These are phyloP conservation scores for Pogonomyrmex barbatus DNA, from an alignment of 1,140 invertebrate genomes.

Conservation along the genomic window DNA sequence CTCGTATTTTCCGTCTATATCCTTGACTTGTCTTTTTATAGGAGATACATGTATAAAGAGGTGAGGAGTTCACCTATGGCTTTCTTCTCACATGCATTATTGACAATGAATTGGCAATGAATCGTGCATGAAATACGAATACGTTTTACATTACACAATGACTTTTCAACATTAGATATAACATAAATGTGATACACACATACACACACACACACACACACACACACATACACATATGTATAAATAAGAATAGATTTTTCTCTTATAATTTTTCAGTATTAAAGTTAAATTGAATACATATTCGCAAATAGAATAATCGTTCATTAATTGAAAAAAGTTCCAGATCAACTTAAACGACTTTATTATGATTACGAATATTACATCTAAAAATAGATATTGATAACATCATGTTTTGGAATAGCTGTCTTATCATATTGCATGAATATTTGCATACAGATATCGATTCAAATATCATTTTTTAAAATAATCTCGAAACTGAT, in stretches of 20 bases:
- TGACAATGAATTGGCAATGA: background rate
- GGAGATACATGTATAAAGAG: background rate
- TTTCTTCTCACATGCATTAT: conserved; percentile 50
- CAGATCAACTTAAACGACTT: too few species aligned
- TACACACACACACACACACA: too few species aligned
- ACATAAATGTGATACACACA: background rate
- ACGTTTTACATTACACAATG: background rate
- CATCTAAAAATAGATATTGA: too few species aligned
- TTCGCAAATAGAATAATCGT: too few species aligned
- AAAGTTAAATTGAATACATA: too few species aligned
- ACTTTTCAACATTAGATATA: background rate
- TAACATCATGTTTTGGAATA: background rate
- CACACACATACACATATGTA: background rate
- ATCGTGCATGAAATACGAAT: conserved; percentile 22
- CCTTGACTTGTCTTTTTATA: conserved; percentile 40
- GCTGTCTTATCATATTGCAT: background rate
- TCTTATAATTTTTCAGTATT: too few species aligned
- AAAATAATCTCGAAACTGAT: background rate
- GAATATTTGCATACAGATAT: background rate
- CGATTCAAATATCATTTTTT: background rate
- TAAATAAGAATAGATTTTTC: too few species aligned
- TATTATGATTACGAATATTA: too few species aligned
- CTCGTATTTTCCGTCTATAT: conserved; percentile 7
- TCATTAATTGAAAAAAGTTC: too few species aligned
- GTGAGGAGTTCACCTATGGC: background rate